Evolutionary conservation across 2,113 vertebrate genomes (phyloP).

Genomic region (Sitta europaea): DNA sequence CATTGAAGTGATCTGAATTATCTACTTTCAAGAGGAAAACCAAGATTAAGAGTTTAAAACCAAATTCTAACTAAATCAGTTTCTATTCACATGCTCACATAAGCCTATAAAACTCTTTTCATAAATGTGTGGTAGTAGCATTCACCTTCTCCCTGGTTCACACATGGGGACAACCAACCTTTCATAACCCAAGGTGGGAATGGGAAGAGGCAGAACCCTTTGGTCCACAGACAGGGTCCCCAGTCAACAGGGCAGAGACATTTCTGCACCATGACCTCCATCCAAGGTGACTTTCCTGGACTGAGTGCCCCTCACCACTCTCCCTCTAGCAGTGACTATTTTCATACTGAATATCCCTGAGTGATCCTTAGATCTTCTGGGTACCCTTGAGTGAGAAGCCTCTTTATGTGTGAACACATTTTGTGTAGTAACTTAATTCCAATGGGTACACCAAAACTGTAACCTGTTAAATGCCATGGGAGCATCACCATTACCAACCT

Average conservation of each 20-base stretch:
- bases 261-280: background rate
- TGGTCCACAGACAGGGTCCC: background rate
- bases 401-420: too few relatives aligned
- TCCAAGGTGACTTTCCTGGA: background rate
- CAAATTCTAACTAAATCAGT: background rate
- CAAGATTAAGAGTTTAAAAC: background rate
- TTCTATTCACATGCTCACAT: background rate
- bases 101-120: background rate
- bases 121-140: background rate
- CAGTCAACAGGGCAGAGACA: background rate
- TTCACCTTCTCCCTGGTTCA: background rate
- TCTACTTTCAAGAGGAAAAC: background rate
- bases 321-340: background rate
- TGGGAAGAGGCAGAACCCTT: background rate
- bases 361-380: background rate
- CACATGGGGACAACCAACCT: background rate
- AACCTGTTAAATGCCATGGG: background rate
- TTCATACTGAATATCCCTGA: background rate
- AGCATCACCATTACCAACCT: background rate
- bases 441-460: background rate
- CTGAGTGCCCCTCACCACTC: background rate
- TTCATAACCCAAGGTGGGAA: background rate
- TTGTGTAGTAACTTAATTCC: background rate
- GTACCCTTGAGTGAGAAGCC: background rate
- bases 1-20: background rate